Evolutionary conservation across 2,797 vertebrate species (phyloP), one percentile per base, ranked within the genome.

Genomic region (Danio jaintianensis): DNA sequence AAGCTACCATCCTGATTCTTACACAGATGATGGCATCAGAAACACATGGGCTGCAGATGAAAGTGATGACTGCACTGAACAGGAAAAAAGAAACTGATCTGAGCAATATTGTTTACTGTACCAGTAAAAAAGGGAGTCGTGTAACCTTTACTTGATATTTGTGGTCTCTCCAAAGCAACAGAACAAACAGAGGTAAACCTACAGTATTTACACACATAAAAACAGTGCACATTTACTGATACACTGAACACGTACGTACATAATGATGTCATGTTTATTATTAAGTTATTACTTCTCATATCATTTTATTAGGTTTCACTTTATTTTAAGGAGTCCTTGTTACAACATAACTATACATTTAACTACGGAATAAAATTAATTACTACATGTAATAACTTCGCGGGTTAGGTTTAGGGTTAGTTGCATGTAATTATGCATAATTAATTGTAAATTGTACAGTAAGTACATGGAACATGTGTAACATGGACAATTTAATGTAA

Each of bases 101-200:
- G 68, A 79, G 77, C 58, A 79, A 71, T 62, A 79, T 20, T 2
- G 66, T 50, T 78, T 61, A 11, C n/a, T 50, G 66, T 40, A 78
- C 55, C 50, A 61, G 55, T 29, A 48, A 61, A 69, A 69, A 70
- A 61, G 66, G 36, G 36, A 61, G 64, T 71, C 47, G 53, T 36
- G 47, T 71, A 62, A 71, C 48, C 47, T 63, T 79, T 53, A 22
- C 9, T 61, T 58, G 63, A 59, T 68, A 68, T 68, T 78, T 78
- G 53, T 5, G 43, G 16, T 59, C 22, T 58, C 42, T 11, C 42
- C 10, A 38, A 68, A 48, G 48, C 8, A 64, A 75, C 38, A 4
- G 6, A 10, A 12, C 6, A 59, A 48, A 58, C n/a, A 68, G 4
- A 53, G 1, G 48, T 38, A n/a, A 20, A 22, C 42, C 11, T 42